Percentiles rank a stretch among this genome's conserved stretches.
Conservation (phyloP, 2,888 invertebrate species). For the Hemithea aestivaria region DNA sequence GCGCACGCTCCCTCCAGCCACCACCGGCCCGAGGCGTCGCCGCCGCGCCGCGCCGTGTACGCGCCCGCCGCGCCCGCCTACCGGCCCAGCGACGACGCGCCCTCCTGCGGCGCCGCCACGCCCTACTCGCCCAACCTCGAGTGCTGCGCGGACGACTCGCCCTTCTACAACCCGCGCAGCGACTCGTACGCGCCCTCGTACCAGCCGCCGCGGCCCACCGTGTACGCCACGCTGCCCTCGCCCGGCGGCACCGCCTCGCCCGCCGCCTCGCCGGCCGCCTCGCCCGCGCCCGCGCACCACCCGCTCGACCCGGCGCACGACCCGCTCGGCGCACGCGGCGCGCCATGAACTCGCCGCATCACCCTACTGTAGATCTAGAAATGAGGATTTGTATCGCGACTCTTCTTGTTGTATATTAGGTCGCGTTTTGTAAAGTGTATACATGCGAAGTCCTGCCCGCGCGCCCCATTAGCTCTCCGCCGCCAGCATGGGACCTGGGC, state of each 20-base stretch:
- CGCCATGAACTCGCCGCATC: too few relatives aligned
- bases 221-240: conserved; percentile 72
- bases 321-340: conserved; percentile 47
- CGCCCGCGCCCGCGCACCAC: conserved; percentile 55
- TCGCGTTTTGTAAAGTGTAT: conserved; percentile 11
- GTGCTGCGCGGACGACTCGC: conserved; percentile 67
- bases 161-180: conserved; percentile 74
- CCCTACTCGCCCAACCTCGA: conserved; percentile 73
- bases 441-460: conserved; percentile 15
- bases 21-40: conserved; percentile 77
- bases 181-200: conserved; percentile 75
- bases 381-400: conserved; percentile 29
- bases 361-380: conserved; percentile 19
- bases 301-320: conserved; percentile 42
- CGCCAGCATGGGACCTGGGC: conserved; percentile 43
- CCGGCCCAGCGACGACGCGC: conserved; percentile 73
- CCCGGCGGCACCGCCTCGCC: conserved; percentile 64
- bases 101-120: conserved; percentile 74
- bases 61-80: conserved; percentile 69
- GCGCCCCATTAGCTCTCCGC: conserved; percentile 26
- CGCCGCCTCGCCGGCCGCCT: conserved; percentile 61
- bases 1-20: conserved; percentile 82
- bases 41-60: conserved; percentile 74
- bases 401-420: conserved; percentile 22
- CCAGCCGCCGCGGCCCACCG: conserved; percentile 71